A percentile compares a stretch with the other conserved stretches of the same genome.
phyloP scores from a whole-genome alignment of 2,888 invertebrate species.

The Drosophila falleni region DNA sequence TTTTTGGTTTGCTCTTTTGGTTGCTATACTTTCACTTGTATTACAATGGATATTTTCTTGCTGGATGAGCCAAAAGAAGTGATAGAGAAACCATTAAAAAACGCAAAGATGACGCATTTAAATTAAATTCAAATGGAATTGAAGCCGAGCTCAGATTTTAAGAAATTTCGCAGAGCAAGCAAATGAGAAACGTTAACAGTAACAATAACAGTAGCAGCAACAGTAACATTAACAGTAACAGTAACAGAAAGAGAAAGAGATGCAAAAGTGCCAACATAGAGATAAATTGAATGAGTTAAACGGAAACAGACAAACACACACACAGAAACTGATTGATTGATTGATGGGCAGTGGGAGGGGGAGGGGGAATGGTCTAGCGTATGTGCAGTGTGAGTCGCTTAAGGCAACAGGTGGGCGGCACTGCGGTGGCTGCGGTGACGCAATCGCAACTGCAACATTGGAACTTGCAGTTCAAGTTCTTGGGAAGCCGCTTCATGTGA shows the following conservation, averaged over 20 bases:
- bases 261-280: slow-evolving; percentile 9
- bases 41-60: slow-evolving; percentile 82
- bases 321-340: slow-evolving; percentile 13
- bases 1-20: slow-evolving; percentile 70
- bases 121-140: slow-evolving; percentile 12
- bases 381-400: slow-evolving; percentile 86
- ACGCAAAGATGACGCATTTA: slow-evolving; percentile 31
- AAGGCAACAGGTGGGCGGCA: slow-evolving; percentile 80
- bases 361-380: slow-evolving; percentile 64
- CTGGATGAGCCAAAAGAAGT: slow-evolving; percentile 71
- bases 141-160: slow-evolving; percentile 21
- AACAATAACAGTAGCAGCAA: slow-evolving; percentile 2
- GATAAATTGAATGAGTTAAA: slow-evolving; percentile 12
- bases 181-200: slow-evolving; percentile 66
- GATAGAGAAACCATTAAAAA: slow-evolving; percentile 68
- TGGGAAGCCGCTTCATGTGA: slow-evolving; percentile 71
- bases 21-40: slow-evolving; percentile 82
- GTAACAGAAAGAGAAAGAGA: slow-evolving; percentile 11
- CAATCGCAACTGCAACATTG: slow-evolving; percentile 72
- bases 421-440: slow-evolving; percentile 40
- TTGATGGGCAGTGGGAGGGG: slow-evolving; percentile 1
- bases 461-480: slow-evolving; percentile 72
- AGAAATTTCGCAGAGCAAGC: slow-evolving; percentile 70
- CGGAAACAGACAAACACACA: slow-evolving; percentile 13
- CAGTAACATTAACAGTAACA: slow-evolving; percentile 8